Base-by-base conservation (phyloP, 2,888 invertebrate genomes). In the Orthonevra nobilis region DNA sequence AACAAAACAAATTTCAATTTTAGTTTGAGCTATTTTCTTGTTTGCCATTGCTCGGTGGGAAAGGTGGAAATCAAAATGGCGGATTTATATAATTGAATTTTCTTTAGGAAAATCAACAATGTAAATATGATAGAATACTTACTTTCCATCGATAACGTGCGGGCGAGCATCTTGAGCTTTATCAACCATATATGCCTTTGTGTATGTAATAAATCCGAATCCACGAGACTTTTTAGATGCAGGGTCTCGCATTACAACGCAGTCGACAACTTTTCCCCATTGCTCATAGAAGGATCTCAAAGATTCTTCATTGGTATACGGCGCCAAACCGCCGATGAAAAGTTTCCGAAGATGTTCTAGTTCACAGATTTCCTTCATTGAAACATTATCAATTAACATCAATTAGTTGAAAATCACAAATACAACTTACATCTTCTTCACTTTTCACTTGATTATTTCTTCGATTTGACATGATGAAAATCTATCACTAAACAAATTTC, bases 121-220 rank as follows among this genome's bases (percentile, higher is more conserved):
- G n/a, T 38, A 9, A 4, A 10, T 23, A 7, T 3, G 14, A n/a
- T n/a, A 23, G 23, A 4, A 23, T 68, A 88, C 91, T 89, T 86
- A 91, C 92, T 92, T 92, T 81, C 96, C 97, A 90, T 98, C 98
- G 74, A 98, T 96, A 85, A 94, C 92, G 86, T 98, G 98, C 0
- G 98, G 98, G 28, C 95, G 91, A 44, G 93, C 92, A 84, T 91
- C 92, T 87, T 98, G 98, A 3, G 98, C 98, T 85, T 95, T 96
- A 89, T 99, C 98, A 1, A 99, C 97, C 97, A 97, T 97, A 68
- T 94, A 93, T 2, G 97, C 94, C 83, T 94, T 91, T 4, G 96
- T 95, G 86, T 97, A 99, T 5, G 99, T 99, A 63, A 99, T 97
- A 87, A 99, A 99, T 9, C 99, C 99, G 89, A 99, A 99, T 0